Evolutionary conservation across 2,888 invertebrate genomes (phyloP).

Genomic region (Monoplex corrugatus): DNA sequence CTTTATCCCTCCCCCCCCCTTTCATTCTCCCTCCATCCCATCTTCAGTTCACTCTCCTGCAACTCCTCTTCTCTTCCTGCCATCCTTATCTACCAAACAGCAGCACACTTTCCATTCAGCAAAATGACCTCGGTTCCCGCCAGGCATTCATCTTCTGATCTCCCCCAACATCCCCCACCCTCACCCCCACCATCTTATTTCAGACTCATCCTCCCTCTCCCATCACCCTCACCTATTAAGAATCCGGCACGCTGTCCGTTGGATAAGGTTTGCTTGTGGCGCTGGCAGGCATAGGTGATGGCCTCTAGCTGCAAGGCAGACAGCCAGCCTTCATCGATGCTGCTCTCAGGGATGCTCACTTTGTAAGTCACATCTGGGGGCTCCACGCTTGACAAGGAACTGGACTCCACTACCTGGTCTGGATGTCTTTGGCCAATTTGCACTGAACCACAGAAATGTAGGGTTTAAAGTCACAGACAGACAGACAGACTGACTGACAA

Average conservation of each 20-base stretch:
- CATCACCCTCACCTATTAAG: conserved; percentile 87
- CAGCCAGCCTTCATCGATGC: conserved; percentile 90
- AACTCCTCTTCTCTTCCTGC: too few relatives aligned
- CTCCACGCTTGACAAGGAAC: conserved; percentile 96
- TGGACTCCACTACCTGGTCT: conserved; percentile 99
- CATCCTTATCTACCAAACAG: too few relatives aligned
- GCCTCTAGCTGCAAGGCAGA: conserved; percentile 98
- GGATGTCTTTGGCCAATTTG: conserved; percentile 98
- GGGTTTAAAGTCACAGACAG: neutral
- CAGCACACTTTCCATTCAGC: too few relatives aligned
- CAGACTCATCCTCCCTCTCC: neutral
- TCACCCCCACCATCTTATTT: neutral
- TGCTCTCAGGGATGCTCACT: conserved; percentile 87
- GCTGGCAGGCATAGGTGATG: conserved; percentile 97
- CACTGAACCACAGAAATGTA: conserved; percentile 84
- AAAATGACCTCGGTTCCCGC: too few relatives aligned
- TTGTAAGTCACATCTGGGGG: conserved; percentile 95
- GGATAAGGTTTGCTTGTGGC: conserved; percentile 93
- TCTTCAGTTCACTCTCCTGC: too few relatives aligned
- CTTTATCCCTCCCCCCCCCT: too few relatives aligned
- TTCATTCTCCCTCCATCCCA: too few relatives aligned
- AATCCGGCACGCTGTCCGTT: conserved; percentile 96
- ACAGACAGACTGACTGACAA: neutral
- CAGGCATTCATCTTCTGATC: too few relatives aligned
- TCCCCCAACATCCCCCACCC: neutral